phyloP scores from a whole-genome alignment of 1,140 invertebrate species.

The Heterodera carotae region DNA sequence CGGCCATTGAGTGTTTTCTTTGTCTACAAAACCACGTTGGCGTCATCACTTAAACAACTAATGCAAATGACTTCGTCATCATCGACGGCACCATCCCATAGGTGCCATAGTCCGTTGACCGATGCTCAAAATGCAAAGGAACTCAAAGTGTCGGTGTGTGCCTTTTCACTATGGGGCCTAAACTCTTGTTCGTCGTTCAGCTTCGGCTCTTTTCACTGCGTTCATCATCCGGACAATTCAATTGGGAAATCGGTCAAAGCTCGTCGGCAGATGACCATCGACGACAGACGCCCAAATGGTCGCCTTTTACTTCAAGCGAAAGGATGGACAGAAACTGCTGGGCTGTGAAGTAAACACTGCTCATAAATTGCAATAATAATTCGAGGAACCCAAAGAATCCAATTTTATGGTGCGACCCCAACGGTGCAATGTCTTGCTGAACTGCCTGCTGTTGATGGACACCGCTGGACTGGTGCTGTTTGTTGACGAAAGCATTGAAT shows the following conservation, averaged over 20 bases:
- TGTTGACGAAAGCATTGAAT: neutral
- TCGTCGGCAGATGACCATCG: neutral
- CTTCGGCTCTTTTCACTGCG: neutral
- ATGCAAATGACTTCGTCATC: neutral
- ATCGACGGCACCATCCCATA: neutral
- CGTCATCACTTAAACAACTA: neutral
- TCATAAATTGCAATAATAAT: no score
- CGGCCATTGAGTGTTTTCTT: neutral
- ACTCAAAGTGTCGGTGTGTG: neutral
- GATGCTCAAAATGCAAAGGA: neutral
- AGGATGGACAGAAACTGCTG: neutral
- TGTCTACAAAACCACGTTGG: neutral
- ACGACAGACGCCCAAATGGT: no score
- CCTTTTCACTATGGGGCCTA: no score
- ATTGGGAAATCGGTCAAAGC: neutral
- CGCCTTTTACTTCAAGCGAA: neutral
- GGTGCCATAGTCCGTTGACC: conserved; percentile 1
- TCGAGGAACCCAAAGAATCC: neutral
- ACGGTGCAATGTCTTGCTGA: neutral
- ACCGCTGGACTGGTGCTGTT: neutral
- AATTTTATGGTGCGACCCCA: neutral
- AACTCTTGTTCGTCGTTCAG: no score
- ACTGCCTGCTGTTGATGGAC: neutral
- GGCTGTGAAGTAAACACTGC: neutral
- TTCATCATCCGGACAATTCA: neutral